Percentiles rank a stretch among this genome's conserved stretches.
phyloP scores from a whole-genome alignment of 2,113 vertebrate genomes.

The Ginglymostoma cirratum region DNA sequence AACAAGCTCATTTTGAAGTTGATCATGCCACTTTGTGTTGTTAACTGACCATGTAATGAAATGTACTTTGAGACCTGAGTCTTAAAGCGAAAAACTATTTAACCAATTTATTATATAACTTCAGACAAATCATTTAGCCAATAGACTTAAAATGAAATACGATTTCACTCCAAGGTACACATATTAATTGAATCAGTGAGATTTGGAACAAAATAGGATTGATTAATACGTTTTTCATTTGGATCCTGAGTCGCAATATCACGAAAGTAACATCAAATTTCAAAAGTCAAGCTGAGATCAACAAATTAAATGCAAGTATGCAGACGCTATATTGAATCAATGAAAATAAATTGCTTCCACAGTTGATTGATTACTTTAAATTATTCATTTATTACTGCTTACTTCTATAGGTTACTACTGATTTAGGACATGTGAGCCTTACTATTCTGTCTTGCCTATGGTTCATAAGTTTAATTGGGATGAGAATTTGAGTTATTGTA shows the following conservation, averaged over 20 bases:
- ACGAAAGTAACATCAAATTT: neutral
- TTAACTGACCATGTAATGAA: slow-evolving; percentile 31
- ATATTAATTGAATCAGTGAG: slow-evolving; percentile 13
- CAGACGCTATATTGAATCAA: neutral
- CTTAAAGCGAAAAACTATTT: slow-evolving; percentile 25
- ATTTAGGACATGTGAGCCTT: neutral
- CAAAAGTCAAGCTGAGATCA: neutral
- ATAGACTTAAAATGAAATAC: neutral
- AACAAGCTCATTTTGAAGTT: neutral
- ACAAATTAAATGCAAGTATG: neutral
- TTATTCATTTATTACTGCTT: slow-evolving; percentile 1
- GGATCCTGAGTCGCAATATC: neutral
- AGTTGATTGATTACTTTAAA: neutral
- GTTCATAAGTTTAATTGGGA: neutral
- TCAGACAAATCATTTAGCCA: neutral
- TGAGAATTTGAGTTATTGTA: neutral
- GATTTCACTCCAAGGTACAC: neutral
- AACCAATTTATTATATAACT: slow-evolving; percentile 2
- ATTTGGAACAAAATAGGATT: neutral
- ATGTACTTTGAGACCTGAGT: neutral
- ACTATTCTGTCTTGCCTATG: neutral
- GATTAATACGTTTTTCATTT: slow-evolving; percentile 8
- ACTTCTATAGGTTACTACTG: neutral
- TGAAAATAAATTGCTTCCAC: slow-evolving; percentile 23
- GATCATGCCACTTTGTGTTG: neutral